Evolutionary conservation across 2,888 invertebrate species (phyloP), one percentile per base, ranked within the genome.

Genomic region (Villa cingulata): DNA sequence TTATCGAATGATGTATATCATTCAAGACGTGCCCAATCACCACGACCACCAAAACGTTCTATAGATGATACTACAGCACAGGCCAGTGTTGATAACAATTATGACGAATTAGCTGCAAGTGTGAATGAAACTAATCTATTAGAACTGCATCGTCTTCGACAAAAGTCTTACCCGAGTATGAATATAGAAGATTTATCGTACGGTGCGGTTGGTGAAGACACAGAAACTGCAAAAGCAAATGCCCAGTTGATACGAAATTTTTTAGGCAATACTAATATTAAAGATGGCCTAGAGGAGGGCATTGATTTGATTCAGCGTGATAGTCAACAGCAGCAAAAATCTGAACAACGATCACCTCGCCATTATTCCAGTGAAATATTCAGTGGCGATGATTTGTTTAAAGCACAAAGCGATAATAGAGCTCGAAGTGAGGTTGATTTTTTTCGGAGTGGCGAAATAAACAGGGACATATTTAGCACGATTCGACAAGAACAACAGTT

Each of bases 201-300:
- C 29, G 23, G 43, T 29, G 45, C 45, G n/a, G 34, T 34, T 5
- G 43, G 34, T 15, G 48, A 34, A 20, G 43, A 27, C 9, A 43
- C 37, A 3, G 42, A 29, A 15, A 29, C 37, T 15, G 14, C 15
- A 2, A 42, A 46, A 27, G 37, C 27, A 41, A 47, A 55, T 44
- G 39, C 51, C 4, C 50, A 52, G 32, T 46, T 79, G 1, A 78
- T 80, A 39, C 68, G 79, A 54, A 79, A 79, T 70, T 78, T 80
- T 58, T 68, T 80, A 56, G 78, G 79, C 12, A 79, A 78, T 57
- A 78, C 78, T 5, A 74, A 76, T 5, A 73, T 80, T 3, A 79
- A 79, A 66, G 80, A 80, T 62, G 79, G 79, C 9, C 70, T 80
- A 48, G 80, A 80, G 65, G 80, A 80, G 68, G 80, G 79, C 16